Percentiles rank a stretch among this genome's conserved stretches.
Evolutionary conservation across 2,888 invertebrate species (phyloP).

Genomic region (Labia minor): DNA sequence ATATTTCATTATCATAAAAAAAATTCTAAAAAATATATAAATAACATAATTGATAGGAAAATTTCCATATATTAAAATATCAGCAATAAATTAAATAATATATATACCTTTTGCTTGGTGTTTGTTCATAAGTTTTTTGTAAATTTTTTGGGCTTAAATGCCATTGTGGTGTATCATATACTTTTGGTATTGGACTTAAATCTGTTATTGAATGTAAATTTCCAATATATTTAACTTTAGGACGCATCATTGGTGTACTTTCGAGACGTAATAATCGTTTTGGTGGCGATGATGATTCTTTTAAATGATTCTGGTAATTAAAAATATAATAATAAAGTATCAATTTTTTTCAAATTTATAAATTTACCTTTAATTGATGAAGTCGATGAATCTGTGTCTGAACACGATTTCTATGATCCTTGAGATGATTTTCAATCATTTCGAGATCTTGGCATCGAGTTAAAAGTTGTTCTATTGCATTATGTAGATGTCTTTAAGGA

Average conservation of each 20-base stretch:
- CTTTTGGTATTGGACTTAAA: slow-evolving; percentile 20
- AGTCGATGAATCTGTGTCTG: slow-evolving; percentile 54
- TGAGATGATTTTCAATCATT: slow-evolving; percentile 42
- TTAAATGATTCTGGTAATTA: slow-evolving; percentile 9
- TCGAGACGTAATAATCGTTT: slow-evolving; percentile 15
- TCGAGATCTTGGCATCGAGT: neutral
- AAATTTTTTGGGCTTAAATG: slow-evolving; percentile 17
- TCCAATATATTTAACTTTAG: slow-evolving; percentile 13
- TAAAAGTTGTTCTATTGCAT: neutral
- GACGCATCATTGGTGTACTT: slow-evolving; percentile 21
- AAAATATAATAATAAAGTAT: neutral
- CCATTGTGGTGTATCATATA: slow-evolving; percentile 17
- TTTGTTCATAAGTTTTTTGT: neutral
- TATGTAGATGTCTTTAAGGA: neutral
- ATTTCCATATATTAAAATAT: no score
- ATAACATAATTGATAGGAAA: no score
- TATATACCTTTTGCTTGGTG: neutral
- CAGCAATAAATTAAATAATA: no score
- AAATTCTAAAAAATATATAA: no score
- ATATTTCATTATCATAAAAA: neutral
- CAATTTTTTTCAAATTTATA: no score
- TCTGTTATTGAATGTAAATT: slow-evolving; percentile 20
- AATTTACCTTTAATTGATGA: slow-evolving; percentile 50
- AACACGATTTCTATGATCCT: slow-evolving; percentile 51
- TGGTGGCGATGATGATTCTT: neutral